These are phyloP conservation scores for Opisthograptis luteolata DNA, from an alignment of 2,888 invertebrate species.

Conservation along the genomic window DNA sequence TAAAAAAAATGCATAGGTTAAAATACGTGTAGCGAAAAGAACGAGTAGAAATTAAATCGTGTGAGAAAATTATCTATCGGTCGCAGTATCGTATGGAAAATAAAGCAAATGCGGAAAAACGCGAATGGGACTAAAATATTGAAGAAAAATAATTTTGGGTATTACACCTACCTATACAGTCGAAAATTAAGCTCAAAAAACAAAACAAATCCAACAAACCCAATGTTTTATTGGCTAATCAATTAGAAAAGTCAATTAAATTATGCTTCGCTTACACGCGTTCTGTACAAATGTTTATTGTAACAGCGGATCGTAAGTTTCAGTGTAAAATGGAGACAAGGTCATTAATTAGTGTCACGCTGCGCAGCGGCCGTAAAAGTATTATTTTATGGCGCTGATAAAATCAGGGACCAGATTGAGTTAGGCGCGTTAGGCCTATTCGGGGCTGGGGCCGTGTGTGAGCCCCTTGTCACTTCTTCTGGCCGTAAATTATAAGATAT, in stretches of 20 bases:
- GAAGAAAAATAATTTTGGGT: no score
- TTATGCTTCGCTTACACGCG: conserved; percentile 70
- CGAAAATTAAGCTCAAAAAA: no score
- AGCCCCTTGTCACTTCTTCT: not conserved
- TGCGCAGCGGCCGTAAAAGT: conserved; percentile 56
- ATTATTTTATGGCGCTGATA: conserved; percentile 67
- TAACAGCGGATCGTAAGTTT: conserved; percentile 58
- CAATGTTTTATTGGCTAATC: conserved; percentile 56
- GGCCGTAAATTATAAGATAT: conserved; percentile 6
- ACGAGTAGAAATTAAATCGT: no score
- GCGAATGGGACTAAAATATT: no score
- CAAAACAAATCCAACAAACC: conserved; percentile 42
- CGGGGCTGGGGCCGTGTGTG: not conserved
- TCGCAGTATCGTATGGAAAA: no score
- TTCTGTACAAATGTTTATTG: conserved; percentile 66
- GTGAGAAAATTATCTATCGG: no score
- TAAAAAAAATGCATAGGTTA: no score
- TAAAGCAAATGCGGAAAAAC: no score
- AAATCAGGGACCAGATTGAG: conserved; percentile 48
- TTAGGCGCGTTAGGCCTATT: conserved; percentile 13
- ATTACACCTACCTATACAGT: no score
- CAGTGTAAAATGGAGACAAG: conserved; percentile 64
- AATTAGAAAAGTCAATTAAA: conserved; percentile 68
- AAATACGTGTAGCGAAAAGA: no score
- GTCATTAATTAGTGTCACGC: conserved; percentile 75